Conservation (phyloP, 1,140 invertebrate genomes). For the Lutraria rhynchaena region DNA sequence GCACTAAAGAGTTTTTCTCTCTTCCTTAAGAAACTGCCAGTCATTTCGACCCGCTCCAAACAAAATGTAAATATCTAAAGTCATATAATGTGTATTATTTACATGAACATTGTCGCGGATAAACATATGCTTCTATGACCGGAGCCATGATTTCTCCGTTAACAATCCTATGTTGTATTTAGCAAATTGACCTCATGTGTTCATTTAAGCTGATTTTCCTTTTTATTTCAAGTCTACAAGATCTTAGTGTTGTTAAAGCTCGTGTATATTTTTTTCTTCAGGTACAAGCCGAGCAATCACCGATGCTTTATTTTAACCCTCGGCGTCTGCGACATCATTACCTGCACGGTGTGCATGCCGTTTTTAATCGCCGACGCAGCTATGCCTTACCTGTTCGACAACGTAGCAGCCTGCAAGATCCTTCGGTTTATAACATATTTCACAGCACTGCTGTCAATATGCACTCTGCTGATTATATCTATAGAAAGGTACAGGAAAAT, state of each 20-base stretch:
- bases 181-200: background rate
- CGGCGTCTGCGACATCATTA: slow-evolving; percentile 56
- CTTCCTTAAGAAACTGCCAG: no score
- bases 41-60: no score
- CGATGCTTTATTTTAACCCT: slow-evolving; percentile 51
- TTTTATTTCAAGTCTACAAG: background rate
- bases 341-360: slow-evolving; percentile 54
- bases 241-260: background rate
- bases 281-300: slow-evolving; percentile 26
- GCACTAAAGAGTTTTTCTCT: no score
- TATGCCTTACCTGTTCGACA: slow-evolving; percentile 40
- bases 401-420: slow-evolving; percentile 44
- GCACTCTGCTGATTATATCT: slow-evolving; percentile 49
- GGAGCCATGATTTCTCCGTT: background rate
- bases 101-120: background rate
- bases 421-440: slow-evolving; percentile 54
- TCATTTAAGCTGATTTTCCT: background rate
- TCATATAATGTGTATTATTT: background rate
- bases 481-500: slow-evolving; percentile 59
- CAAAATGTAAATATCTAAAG: no score
- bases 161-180: background rate
- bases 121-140: background rate
- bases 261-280: background rate
- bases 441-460: slow-evolving; percentile 41
- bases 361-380: slow-evolving; percentile 56